Percentiles rank a stretch among this genome's conserved stretches.
These are phyloP conservation scores for Aldabrachelys gigantea DNA, from an alignment of 2,113 vertebrate species.

Conservation along the genomic window DNA sequence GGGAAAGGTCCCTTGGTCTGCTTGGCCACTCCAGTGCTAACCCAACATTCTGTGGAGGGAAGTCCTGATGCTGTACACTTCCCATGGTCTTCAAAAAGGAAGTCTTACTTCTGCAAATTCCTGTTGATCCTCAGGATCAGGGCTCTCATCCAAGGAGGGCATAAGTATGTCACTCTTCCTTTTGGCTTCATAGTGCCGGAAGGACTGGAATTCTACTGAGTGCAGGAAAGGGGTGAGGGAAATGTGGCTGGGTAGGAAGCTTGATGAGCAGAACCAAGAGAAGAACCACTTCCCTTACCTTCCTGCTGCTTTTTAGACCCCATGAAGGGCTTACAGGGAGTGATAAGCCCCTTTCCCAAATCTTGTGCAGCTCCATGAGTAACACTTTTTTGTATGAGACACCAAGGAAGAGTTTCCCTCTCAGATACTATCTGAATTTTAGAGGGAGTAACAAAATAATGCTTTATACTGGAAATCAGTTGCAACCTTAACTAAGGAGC, in stretches of 20 bases:
- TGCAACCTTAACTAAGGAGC: neutral
- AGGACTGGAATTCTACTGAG: constrained; percentile 37
- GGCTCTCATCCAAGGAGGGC: neutral
- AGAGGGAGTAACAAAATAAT: neutral
- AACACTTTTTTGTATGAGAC: neutral
- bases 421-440: neutral
- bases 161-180: neutral
- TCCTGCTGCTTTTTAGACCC: constrained; percentile 49
- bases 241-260: constrained; percentile 50
- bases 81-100: neutral
- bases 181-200: constrained; percentile 35
- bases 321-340: neutral
- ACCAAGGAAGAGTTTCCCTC: neutral
- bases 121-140: neutral
- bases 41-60: neutral
- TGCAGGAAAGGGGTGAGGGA: constrained; percentile 31
- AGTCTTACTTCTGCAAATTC: neutral
- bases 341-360: neutral
- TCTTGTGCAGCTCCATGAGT: neutral
- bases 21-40: neutral
- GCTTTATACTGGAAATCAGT: neutral
- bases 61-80: neutral
- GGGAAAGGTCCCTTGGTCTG: neutral
- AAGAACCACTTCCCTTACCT: constrained; percentile 23
- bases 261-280: constrained; percentile 12